Conservation (phyloP, 2,113 vertebrate species). For the Tetraodon nigroviridis region DNA sequence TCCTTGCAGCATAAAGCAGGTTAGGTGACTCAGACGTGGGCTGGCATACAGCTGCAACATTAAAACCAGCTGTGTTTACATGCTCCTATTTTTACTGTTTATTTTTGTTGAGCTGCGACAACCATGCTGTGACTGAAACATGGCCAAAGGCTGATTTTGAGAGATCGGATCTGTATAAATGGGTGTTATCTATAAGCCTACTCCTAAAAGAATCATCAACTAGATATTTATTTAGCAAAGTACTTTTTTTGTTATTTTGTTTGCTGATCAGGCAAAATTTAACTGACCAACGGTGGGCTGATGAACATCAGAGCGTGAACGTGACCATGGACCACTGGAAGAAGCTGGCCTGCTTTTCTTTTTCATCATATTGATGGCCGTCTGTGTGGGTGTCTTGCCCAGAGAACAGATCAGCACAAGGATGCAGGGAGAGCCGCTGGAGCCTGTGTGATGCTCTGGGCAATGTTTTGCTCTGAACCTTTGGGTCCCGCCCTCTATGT, state of each 20-base stretch:
- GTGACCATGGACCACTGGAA: not conserved
- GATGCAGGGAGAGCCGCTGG: not conserved
- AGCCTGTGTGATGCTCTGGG: too few species aligned
- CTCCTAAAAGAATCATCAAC: too few species aligned
- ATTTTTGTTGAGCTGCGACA: too few species aligned
- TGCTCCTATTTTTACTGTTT: too few species aligned
- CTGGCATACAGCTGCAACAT: not conserved
- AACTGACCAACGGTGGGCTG: not conserved
- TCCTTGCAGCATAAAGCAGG: slow-evolving; percentile 13
- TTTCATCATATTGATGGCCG: not conserved
- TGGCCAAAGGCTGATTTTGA: too few species aligned
- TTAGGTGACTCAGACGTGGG: slow-evolving; percentile 6
- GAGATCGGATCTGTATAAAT: too few species aligned
- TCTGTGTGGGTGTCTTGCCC: not conserved
- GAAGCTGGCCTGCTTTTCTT: not conserved
- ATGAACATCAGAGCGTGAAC: not conserved
- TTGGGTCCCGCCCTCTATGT: not conserved
- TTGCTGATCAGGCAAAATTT: not conserved
- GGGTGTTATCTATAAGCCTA: too few species aligned
- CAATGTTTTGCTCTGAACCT: too few species aligned
- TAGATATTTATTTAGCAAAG: too few species aligned
- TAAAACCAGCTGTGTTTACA: too few species aligned
- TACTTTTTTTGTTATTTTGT: too few species aligned
- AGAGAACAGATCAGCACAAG: not conserved
- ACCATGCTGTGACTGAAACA: too few species aligned